Conservation (phyloP, 2,888 invertebrate genomes). For the Tholera decimalis region DNA sequence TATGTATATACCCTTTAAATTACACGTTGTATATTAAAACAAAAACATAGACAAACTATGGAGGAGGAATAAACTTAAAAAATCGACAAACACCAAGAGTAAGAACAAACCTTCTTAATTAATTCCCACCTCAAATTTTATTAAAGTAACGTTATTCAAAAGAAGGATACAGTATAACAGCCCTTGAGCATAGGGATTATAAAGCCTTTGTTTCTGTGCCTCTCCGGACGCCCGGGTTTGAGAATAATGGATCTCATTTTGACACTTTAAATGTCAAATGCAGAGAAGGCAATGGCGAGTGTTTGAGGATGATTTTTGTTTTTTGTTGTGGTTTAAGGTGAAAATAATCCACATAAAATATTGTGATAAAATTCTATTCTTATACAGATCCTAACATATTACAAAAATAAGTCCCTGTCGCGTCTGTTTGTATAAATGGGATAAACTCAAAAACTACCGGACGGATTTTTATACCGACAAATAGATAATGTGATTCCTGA, state of each 20-base stretch:
- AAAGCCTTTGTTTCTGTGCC: slow-evolving; percentile 48
- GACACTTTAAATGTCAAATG: slow-evolving; percentile 56
- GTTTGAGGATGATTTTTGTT: slow-evolving; percentile 6
- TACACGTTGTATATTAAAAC: too few relatives aligned
- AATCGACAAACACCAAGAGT: neutral
- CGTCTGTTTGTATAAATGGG: too few relatives aligned
- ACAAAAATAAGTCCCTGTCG: too few relatives aligned
- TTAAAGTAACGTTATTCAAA: slow-evolving; percentile 26
- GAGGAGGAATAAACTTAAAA: neutral
- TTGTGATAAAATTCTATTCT: too few relatives aligned
- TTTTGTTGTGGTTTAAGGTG: slow-evolving; percentile 14
- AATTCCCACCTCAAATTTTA: slow-evolving; percentile 27
- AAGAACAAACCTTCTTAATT: slow-evolving; percentile 8
- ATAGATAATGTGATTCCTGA: too few relatives aligned
- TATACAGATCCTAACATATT: too few relatives aligned
- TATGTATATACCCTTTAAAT: too few relatives aligned
- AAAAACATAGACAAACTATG: too few relatives aligned
- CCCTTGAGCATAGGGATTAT: slow-evolving; percentile 40
- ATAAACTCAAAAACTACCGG: too few relatives aligned
- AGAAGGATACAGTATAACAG: slow-evolving; percentile 33
- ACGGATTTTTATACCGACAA: too few relatives aligned
- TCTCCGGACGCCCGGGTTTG: slow-evolving; percentile 20
- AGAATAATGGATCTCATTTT: slow-evolving; percentile 56
- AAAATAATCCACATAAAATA: neutral
- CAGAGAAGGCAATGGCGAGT: slow-evolving; percentile 24